These are phyloP conservation scores for Sympetrum striolatum DNA, from an alignment of 2,888 invertebrate species.

Conservation along the genomic window DNA sequence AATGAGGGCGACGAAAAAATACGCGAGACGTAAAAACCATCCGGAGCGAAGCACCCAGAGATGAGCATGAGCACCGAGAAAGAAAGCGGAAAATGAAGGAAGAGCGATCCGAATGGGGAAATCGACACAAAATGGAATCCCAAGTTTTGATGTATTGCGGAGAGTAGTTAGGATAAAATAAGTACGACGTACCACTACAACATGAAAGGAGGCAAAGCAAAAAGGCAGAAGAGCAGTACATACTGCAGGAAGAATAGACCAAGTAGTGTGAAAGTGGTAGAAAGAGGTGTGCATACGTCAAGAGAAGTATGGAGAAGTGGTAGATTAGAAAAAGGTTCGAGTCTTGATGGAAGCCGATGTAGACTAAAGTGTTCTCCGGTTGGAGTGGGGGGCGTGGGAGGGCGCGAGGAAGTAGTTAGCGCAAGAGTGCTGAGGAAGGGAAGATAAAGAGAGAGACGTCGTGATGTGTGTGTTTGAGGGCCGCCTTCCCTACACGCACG, in stretches of 20 bases:
- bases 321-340: neutral
- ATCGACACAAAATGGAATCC: neutral
- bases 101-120: neutral
- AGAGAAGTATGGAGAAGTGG: neutral
- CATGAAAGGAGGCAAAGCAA: neutral
- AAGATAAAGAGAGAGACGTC: neutral
- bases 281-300: neutral
- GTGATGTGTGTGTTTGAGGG: constrained; percentile 31
- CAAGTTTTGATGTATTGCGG: neutral
- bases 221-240: neutral
- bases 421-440: neutral
- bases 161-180: neutral
- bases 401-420: neutral
- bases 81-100: neutral
- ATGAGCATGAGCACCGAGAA: neutral
- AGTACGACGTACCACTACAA: too few relatives aligned
- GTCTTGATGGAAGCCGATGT: neutral
- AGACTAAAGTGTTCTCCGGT: neutral
- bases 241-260: neutral
- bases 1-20: neutral
- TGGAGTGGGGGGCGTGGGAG: neutral
- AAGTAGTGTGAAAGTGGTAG: too few relatives aligned
- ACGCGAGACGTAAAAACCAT: neutral
- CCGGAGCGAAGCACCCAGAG: neutral
- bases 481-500: neutral